Evolutionary conservation across 2,797 vertebrate species (phyloP).

Genomic region (Enoplosus armatus): DNA sequence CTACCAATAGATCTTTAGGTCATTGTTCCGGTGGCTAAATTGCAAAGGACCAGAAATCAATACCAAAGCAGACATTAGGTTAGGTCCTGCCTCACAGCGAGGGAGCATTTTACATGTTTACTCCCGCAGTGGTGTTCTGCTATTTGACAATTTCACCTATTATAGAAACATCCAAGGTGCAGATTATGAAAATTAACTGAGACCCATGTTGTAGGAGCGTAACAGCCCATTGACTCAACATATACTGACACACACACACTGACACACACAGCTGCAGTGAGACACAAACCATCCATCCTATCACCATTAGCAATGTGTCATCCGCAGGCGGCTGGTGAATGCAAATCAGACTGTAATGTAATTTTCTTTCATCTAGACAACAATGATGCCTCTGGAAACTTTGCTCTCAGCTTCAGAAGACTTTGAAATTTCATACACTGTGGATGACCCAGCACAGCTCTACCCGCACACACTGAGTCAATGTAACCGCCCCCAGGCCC

Average conservation of each 20-base stretch:
- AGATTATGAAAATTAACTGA: slow-evolving; percentile 67
- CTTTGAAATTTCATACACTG: slow-evolving; percentile 15
- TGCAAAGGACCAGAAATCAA: slow-evolving; percentile 82
- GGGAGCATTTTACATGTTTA: slow-evolving; percentile 69
- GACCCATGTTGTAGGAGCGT: slow-evolving; percentile 56
- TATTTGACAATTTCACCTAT: slow-evolving; percentile 70
- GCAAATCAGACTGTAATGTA: slow-evolving; percentile 66
- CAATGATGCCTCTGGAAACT: slow-evolving; percentile 28
- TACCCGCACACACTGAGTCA: slow-evolving; percentile 15
- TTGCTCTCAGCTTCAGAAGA: slow-evolving; percentile 15
- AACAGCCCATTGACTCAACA: slow-evolving; percentile 73
- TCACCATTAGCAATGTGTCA: slow-evolving; percentile 75
- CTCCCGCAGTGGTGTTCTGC: slow-evolving; percentile 34
- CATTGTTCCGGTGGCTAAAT: slow-evolving; percentile 80
- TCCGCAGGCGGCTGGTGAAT: slow-evolving; percentile 66
- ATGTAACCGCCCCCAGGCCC: slow-evolving; percentile 58
- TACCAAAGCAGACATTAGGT: slow-evolving; percentile 71
- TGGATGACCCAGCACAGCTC: slow-evolving; percentile 8
- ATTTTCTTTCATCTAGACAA: slow-evolving; percentile 43
- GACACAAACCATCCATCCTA: slow-evolving; percentile 64
- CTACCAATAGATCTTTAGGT: slow-evolving; percentile 77
- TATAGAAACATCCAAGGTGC: slow-evolving; percentile 63
- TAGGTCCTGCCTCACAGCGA: slow-evolving; percentile 63
- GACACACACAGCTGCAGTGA: slow-evolving; percentile 25
- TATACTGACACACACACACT: slow-evolving; percentile 30